Evolutionary conservation across 1,140 invertebrate species (phyloP), one percentile per base, ranked within the genome.

Genomic region (Agrilus planipennis): DNA sequence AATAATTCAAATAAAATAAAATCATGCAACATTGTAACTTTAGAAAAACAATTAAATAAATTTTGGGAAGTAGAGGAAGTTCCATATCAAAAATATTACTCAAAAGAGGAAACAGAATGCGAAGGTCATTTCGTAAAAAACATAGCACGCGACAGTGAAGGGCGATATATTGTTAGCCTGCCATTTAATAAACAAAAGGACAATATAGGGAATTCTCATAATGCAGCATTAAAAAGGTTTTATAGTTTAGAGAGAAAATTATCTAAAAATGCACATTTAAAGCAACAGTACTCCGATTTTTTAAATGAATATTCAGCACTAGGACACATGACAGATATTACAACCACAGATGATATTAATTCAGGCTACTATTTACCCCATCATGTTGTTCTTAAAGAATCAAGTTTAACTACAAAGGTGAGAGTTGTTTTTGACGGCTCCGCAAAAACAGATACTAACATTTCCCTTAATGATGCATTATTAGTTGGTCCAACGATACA

Each of bases 381-480:
- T 47, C 62, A 64, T 29, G 45, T 47, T 5, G 60, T 67, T 0
- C 10, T 61, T 2, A 51, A 50, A 30, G 38, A 42, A 7, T 23
- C 44, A 12, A 54, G 53, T 18, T 31, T 30, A 0, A 57, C 53
- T 1, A 60, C 59, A 0, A 57, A 56, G 45, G 19, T 60, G 4
- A 35, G 61, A 37, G 55, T 63, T 4, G 62, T 67, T 14, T 63
- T 60, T 37, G 55, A 63, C 42, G 57, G 43, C 4, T 62, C 60
- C 2, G 35, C 41, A 5, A 51, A 47, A 31, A 57, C 54, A 2
- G 41, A 39, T 4, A 44, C 34, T 9, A 56, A 57, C 4, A 23
- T 49, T 11, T 62, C 57, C 15, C 41, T 64, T 11, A 65, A 65
- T 48, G 54, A 63, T 20, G 25, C 49, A 2, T 37, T 62, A 42